Evolutionary conservation across 2,797 vertebrate genomes (phyloP), one percentile per base, ranked within the genome.

Genomic region (Brachymystax lenok): DNA sequence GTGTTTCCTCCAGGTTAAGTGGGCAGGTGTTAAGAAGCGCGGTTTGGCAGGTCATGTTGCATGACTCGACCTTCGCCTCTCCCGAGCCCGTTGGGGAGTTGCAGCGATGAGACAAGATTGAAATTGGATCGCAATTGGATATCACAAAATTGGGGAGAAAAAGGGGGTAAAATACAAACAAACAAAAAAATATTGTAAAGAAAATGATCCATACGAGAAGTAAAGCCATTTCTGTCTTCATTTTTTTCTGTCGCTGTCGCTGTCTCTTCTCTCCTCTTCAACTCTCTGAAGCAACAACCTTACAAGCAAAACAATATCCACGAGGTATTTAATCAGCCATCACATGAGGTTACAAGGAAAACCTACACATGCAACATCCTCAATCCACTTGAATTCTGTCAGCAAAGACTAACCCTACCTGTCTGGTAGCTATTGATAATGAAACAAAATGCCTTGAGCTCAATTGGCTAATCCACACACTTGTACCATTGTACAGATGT

Each of bases 231-330:
- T 33, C 7, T 69, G 7, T 69, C 35, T 52, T 17, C 3, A 27
- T 30, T 28, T 51, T 24, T 28, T 46, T 61, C 33, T 46, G 40
- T 46, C 10, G 3, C 40, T 76, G 28, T 76, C 52, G 3, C 40
- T 76, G 28, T 76, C 52, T 70, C 19, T 13, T 75, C 73, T 74
- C 21, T 40, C 68, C 68, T n/a, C 30, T 71, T 71, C 24, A 59
- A 35, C 21, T 24, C 13, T 52, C 59, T 74, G 54, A 74, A 77
- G 67, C 75, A 74, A 54, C 51, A 59, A 33, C 75, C 71, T 66
- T 74, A 70, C 79, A 77, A 74, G 71, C 76, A 72, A 73, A 73
- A 70, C 75, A 46, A 73, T 77, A 35, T 67, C n/a, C 63, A 73
- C 1, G 67, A 77, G 75, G 75, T 73, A 77, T 61, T 74, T 61